These are phyloP conservation scores for Leptinotarsa peninsularis DNA, from an alignment of 2,888 invertebrate species.

Conservation along the genomic window DNA sequence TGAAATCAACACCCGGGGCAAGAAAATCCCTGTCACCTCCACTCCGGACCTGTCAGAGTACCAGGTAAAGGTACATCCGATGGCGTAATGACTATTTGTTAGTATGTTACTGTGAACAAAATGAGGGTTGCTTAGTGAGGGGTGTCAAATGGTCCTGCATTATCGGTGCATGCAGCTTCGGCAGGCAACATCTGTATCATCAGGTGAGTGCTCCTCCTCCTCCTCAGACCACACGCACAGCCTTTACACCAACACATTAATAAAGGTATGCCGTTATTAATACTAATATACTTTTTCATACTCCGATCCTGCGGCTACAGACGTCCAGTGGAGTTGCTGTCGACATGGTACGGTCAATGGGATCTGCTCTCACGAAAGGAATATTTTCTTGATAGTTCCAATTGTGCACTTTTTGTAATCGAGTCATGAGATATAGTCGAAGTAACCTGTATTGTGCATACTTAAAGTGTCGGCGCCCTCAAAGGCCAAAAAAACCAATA, in stretches of 20 bases:
- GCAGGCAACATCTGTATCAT: slow-evolving; percentile 59
- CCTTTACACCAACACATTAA: slow-evolving; percentile 65
- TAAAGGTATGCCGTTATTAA: slow-evolving; percentile 65
- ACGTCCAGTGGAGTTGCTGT: slow-evolving; percentile 22
- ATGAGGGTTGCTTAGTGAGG: slow-evolving; percentile 34
- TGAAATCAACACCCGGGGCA: not conserved
- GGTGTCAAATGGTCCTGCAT: slow-evolving; percentile 56
- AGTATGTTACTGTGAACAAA: slow-evolving; percentile 26
- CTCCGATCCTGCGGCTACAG: slow-evolving; percentile 51
- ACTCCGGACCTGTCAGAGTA: slow-evolving; percentile 9
- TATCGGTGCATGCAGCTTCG: slow-evolving; percentile 30
- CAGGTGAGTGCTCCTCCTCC: slow-evolving; percentile 60
- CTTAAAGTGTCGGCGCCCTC: no score
- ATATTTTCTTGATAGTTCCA: no score
- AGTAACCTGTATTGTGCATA: no score
- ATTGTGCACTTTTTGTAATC: no score
- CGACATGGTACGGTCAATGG: no score
- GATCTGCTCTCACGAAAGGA: no score
- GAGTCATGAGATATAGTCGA: no score
- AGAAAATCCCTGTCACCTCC: not conserved
- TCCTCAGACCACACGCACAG: slow-evolving; percentile 62
- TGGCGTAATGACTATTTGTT: slow-evolving; percentile 27
- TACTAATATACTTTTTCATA: slow-evolving; percentile 65
- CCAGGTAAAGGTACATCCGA: slow-evolving; percentile 19
- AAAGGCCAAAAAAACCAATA: no score